phyloP scores from a whole-genome alignment of 2,888 invertebrate genomes.

The Vesta saturnalis region DNA sequence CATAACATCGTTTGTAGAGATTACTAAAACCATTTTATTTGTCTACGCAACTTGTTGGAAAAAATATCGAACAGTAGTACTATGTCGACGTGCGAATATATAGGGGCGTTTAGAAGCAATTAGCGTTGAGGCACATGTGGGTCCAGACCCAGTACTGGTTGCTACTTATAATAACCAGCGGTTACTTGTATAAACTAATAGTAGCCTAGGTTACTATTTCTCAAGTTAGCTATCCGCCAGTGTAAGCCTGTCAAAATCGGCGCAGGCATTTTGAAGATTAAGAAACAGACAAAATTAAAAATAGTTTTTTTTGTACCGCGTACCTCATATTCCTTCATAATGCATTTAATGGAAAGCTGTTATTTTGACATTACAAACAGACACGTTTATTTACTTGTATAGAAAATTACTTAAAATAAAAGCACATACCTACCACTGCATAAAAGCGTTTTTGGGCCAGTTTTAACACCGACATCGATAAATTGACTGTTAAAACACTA shows the following conservation, averaged over 20 bases:
- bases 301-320: background rate
- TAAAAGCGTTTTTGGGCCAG: background rate
- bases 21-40: too few species aligned
- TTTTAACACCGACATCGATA: constrained; percentile 1
- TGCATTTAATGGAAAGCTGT: too few species aligned
- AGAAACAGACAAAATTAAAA: background rate
- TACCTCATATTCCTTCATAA: too few species aligned
- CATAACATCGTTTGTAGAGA: too few species aligned
- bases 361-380: background rate
- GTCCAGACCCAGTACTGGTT: too few species aligned
- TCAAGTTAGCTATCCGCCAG: background rate
- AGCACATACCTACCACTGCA: constrained; percentile 6
- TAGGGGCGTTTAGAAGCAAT: too few species aligned
- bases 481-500: background rate
- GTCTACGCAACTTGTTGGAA: too few species aligned
- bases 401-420: background rate
- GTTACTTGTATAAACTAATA: background rate
- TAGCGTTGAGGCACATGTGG: too few species aligned
- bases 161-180: background rate
- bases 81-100: too few species aligned
- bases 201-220: too few species aligned
- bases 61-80: too few species aligned
- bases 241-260: background rate
- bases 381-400: background rate
- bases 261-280: background rate